These are phyloP conservation scores for Dunckerocampus dactyliophorus DNA, from an alignment of 2,113 vertebrate genomes.

Conservation along the genomic window DNA sequence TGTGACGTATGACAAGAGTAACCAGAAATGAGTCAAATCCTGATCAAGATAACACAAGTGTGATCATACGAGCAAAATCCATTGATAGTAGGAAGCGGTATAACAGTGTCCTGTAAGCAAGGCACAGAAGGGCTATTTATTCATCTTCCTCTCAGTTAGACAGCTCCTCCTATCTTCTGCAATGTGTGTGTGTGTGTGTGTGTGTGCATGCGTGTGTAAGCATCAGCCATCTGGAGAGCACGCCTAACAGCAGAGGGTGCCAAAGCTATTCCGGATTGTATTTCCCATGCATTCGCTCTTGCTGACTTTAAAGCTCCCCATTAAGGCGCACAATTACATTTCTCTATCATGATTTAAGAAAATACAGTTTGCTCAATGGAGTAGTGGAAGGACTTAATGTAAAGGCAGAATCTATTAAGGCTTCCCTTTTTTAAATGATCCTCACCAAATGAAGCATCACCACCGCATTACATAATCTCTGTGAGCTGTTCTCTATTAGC, in stretches of 20 bases:
- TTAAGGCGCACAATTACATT: conserved; percentile 30
- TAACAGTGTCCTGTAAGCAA: conserved; percentile 5
- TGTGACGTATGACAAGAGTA: conserved; percentile 15
- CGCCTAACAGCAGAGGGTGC: conserved; percentile 80
- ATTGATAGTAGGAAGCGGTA: conserved; percentile 11
- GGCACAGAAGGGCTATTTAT: conserved; percentile 10
- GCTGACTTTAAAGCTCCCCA: conserved; percentile 28
- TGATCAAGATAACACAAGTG: conserved; percentile 1
- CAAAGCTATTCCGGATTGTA: conserved; percentile 75
- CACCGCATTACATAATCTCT: conserved; percentile 34
- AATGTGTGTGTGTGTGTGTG: conserved; percentile 21
- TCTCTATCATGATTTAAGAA: conserved; percentile 25
- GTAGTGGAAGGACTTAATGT: conserved; percentile 9
- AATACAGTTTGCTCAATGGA: conserved; percentile 20
- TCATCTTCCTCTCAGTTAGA: conserved; percentile 18
- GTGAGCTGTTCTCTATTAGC: conserved; percentile 24
- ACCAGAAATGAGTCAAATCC: conserved; percentile 10
- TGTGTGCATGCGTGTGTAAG: conserved; percentile 43
- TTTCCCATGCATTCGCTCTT: conserved; percentile 24
- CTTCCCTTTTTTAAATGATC: conserved; percentile 8
- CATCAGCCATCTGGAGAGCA: conserved; percentile 58
- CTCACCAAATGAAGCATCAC: conserved; percentile 23
- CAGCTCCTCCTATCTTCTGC: conserved; percentile 27
- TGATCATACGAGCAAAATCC: conserved; percentile 4
- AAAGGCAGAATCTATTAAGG: conserved; percentile 6